Conservation (phyloP, 2,797 vertebrate genomes). For the Austrolebias charrua region DNA sequence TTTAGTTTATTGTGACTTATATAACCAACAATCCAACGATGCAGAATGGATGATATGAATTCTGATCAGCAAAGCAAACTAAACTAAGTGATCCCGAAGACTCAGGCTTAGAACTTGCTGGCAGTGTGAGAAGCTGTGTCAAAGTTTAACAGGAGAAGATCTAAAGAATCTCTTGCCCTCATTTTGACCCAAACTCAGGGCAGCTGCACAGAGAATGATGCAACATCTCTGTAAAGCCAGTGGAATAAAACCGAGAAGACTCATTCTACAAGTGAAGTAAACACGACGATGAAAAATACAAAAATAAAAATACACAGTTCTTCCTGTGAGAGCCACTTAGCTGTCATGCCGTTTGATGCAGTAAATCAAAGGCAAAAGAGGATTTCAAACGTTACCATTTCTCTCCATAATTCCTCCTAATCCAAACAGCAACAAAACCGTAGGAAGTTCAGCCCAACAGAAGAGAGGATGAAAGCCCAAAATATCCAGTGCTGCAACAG, state of each 20-base stretch:
- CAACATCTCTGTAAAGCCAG: slow-evolving; percentile 4
- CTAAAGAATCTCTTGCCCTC: not conserved
- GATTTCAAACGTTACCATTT: slow-evolving; percentile 65
- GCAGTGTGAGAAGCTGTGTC: no score
- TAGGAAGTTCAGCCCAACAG: slow-evolving; percentile 69
- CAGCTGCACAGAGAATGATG: slow-evolving; percentile 3
- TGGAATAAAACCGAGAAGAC: not conserved
- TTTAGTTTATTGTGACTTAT: no score
- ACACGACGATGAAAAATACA: not conserved
- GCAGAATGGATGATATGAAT: no score
- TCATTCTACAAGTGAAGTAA: not conserved
- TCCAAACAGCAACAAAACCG: slow-evolving; percentile 70
- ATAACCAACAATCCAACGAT: no score
- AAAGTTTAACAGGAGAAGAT: no score
- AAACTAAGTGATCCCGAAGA: no score
- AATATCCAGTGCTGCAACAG: slow-evolving; percentile 66
- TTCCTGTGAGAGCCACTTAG: slow-evolving; percentile 31
- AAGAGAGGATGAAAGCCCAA: slow-evolving; percentile 69
- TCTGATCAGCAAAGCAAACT: no score
- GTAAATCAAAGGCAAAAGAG: slow-evolving; percentile 64
- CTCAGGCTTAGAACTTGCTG: no score
- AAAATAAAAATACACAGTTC: slow-evolving; percentile 24
- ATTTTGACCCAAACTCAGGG: slow-evolving; percentile 20
- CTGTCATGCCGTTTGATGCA: slow-evolving; percentile 53
- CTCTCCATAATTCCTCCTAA: slow-evolving; percentile 68